Conservation (phyloP, 2,797 vertebrate species). For the Telmatherina bonti region DNA sequence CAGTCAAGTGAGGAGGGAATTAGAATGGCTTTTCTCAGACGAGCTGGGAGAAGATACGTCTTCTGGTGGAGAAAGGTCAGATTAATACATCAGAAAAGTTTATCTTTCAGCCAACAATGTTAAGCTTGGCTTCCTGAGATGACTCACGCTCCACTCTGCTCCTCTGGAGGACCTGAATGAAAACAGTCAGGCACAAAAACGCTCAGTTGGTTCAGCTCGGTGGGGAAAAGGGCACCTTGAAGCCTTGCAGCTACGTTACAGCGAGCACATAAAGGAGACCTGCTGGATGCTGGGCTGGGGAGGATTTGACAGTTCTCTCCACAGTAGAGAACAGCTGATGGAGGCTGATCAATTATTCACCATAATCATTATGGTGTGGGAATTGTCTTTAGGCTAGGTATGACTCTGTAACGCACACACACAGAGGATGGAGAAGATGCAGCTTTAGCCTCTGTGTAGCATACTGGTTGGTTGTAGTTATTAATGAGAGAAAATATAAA, state of each 20-base stretch:
- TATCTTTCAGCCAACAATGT: conserved; percentile 23
- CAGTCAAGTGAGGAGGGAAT: conserved; percentile 13
- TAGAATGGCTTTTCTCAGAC: neutral
- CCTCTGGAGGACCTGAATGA: conserved; percentile 17
- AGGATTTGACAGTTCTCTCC: conserved; percentile 17
- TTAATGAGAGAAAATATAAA: no score
- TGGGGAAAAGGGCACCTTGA: conserved; percentile 31
- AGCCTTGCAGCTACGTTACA: conserved; percentile 29
- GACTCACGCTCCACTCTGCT: neutral
- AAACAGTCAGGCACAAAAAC: conserved; percentile 9
- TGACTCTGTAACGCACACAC: conserved; percentile 2
- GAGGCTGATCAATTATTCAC: conserved; percentile 62
- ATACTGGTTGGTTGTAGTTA: no score
- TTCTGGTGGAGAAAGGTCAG: conserved; percentile 9
- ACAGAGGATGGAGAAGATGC: neutral
- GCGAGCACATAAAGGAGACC: conserved; percentile 19
- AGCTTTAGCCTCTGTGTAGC: neutral
- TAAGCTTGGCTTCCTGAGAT: conserved; percentile 8
- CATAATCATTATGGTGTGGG: conserved; percentile 37
- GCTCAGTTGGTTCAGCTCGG: neutral
- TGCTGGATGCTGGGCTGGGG: neutral
- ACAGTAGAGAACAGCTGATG: conserved; percentile 23
- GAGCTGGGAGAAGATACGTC: conserved; percentile 5
- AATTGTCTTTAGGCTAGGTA: conserved; percentile 22
- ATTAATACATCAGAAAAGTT: neutral